A percentile compares a stretch with the other conserved stretches of the same genome.
Conservation (phyloP, 2,888 invertebrate genomes). For the Cartodere bifasciata region DNA sequence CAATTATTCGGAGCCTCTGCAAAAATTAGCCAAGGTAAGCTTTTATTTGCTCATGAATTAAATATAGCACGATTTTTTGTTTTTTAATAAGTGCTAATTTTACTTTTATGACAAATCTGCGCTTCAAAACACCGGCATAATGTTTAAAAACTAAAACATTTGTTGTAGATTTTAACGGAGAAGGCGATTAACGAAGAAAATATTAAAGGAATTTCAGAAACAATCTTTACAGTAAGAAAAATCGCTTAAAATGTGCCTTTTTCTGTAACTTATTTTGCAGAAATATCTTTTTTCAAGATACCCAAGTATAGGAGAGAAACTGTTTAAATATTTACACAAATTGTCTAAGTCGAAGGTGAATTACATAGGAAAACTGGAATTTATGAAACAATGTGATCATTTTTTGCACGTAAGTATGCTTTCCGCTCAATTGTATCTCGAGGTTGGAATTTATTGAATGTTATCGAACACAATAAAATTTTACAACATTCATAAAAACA, state of each 20-base stretch:
- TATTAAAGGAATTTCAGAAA: conserved; percentile 55
- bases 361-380: conserved; percentile 49
- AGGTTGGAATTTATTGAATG: no score
- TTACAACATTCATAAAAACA: no score
- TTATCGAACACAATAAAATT: no score
- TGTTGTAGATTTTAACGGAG: conserved; percentile 56
- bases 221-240: conserved; percentile 46
- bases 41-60: conserved; percentile 5
- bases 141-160: no score
- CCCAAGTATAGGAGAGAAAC: conserved; percentile 53
- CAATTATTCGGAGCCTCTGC: conserved; percentile 56
- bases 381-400: conserved; percentile 62
- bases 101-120: no score
- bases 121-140: no score
- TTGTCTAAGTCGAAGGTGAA: conserved; percentile 47
- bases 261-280: conserved; percentile 32
- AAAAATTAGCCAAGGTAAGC: conserved; percentile 61
- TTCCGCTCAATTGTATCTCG: background rate
- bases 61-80: conserved; percentile 15
- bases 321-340: conserved; percentile 51
- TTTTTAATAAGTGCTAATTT: no score
- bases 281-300: conserved; percentile 70
- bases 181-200: conserved; percentile 57
- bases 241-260: conserved; percentile 4
- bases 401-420: conserved; percentile 35